A percentile compares a stretch with the other conserved stretches of the same genome.
phyloP scores from a whole-genome alignment of 2,113 vertebrate species.

The Dicrurus megarhynchus region DNA sequence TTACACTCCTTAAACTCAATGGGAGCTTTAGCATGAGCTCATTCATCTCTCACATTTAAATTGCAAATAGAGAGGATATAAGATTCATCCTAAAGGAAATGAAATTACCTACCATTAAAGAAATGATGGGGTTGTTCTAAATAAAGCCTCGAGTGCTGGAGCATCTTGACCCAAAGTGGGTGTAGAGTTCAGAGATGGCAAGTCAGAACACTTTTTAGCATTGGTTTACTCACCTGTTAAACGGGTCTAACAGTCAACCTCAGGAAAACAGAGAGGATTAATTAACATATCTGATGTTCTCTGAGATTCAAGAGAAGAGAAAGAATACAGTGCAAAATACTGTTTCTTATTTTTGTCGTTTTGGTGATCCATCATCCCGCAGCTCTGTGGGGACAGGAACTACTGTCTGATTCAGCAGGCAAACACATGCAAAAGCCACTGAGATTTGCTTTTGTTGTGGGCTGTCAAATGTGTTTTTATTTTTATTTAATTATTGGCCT shows the following conservation, averaged over 20 bases:
- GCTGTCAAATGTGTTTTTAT: constrained; percentile 59
- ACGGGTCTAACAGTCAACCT: constrained; percentile 32
- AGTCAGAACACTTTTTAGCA: constrained; percentile 35
- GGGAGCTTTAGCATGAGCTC: not conserved
- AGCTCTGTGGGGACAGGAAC: constrained; percentile 31
- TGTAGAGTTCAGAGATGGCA: constrained; percentile 43
- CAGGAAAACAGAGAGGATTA: constrained; percentile 20
- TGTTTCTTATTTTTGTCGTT: not conserved
- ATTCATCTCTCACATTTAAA: constrained; percentile 29
- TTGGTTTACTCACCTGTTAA: constrained; percentile 47
- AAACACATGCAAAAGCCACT: constrained; percentile 33
- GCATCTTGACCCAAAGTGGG: constrained; percentile 29
- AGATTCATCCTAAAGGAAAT: constrained; percentile 45
- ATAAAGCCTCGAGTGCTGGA: constrained; percentile 41
- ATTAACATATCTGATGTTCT: constrained; percentile 21
- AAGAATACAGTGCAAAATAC: not conserved
- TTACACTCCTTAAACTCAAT: not conserved
- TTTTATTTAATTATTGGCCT: constrained; percentile 50
- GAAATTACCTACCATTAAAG: constrained; percentile 44
- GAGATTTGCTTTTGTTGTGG: constrained; percentile 60
- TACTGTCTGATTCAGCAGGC: constrained; percentile 46
- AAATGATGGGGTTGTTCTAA: constrained; percentile 47
- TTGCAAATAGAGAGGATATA: constrained; percentile 40
- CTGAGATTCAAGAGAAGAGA: not conserved
- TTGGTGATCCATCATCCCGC: constrained; percentile 19